Conservation (phyloP, 2,797 vertebrate species). For the Eremophila alpestris region DNA sequence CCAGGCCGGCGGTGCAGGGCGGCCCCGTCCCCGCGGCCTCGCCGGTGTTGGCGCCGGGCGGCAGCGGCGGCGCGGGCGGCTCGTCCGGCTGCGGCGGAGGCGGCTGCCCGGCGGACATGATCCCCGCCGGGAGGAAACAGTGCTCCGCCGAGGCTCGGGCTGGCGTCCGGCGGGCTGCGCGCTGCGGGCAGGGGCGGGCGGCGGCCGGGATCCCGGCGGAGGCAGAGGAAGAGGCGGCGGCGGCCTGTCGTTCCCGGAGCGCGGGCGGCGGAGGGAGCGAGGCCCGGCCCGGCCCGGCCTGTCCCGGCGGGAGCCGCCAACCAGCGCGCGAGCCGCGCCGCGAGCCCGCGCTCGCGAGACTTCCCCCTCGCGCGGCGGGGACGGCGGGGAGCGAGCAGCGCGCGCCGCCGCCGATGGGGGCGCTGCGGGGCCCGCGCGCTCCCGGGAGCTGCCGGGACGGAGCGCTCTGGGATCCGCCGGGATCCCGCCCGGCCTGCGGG, state of each 20-base stretch:
- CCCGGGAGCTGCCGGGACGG: neutral
- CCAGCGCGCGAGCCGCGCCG: neutral
- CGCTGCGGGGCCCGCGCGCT: neutral
- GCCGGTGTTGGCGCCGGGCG: neutral
- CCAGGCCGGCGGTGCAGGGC: neutral
- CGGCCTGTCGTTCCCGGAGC: neutral
- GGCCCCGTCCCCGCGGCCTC: neutral
- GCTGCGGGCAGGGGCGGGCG: neutral
- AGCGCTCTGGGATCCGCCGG: accelerated
- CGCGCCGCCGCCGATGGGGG: neutral
- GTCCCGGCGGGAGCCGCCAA: neutral
- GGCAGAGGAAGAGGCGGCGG: neutral
- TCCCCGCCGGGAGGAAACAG: neutral
- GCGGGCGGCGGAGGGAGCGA: neutral
- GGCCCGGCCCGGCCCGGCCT: neutral
- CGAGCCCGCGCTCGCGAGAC: neutral
- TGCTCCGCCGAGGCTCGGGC: neutral
- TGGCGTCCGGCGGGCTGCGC: neutral
- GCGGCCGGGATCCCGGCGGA: neutral
- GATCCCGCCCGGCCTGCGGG: accelerated
- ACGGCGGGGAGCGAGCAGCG: neutral
- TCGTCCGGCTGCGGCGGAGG: neutral
- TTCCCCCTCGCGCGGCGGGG: neutral
- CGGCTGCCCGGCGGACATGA: conserved; percentile 39
- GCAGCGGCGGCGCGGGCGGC: neutral